A percentile compares a stretch with the other conserved stretches of the same genome.
phyloP scores from a whole-genome alignment of 2,888 invertebrate genomes.

The Metacarcinus magister region DNA sequence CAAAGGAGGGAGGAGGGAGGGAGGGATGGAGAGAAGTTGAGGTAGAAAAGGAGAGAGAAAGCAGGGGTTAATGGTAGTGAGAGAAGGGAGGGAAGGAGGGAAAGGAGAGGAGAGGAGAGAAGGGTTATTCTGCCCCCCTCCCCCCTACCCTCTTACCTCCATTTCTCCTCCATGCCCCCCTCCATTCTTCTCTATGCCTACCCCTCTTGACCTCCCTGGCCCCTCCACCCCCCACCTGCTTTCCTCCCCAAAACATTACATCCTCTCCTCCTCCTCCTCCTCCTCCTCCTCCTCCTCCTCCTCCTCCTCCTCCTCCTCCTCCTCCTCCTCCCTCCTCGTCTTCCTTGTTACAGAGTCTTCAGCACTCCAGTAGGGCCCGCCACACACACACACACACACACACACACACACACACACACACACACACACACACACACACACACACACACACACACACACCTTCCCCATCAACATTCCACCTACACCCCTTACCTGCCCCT shows the following conservation, averaged over 20 bases:
- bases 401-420: slow-evolving; percentile 64
- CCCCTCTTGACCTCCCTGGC: not conserved
- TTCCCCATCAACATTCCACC: not conserved
- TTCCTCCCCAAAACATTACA: not conserved
- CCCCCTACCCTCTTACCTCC: not conserved
- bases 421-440: slow-evolving; percentile 30
- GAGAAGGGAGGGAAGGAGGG: not conserved
- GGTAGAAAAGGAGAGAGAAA: not conserved
- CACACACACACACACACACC: not conserved
- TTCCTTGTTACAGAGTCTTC: not conserved
- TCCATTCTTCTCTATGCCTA: not conserved
- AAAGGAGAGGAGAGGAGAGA: not conserved
- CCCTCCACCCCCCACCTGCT: not conserved
- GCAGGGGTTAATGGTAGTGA: not conserved
- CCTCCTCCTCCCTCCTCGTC: not conserved
- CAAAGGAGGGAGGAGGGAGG: not conserved
- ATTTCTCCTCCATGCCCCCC: not conserved
- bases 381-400: slow-evolving; percentile 60
- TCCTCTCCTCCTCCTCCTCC: not conserved
- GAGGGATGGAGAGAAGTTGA: not conserved
- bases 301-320: slow-evolving; percentile 39
- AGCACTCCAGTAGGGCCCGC: not conserved
- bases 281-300: slow-evolving; percentile 26
- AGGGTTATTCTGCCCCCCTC: not conserved
- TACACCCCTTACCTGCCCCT: not conserved